phyloP scores from a whole-genome alignment of 2,113 vertebrate genomes.

The Gallinago paraguaiae region DNA sequence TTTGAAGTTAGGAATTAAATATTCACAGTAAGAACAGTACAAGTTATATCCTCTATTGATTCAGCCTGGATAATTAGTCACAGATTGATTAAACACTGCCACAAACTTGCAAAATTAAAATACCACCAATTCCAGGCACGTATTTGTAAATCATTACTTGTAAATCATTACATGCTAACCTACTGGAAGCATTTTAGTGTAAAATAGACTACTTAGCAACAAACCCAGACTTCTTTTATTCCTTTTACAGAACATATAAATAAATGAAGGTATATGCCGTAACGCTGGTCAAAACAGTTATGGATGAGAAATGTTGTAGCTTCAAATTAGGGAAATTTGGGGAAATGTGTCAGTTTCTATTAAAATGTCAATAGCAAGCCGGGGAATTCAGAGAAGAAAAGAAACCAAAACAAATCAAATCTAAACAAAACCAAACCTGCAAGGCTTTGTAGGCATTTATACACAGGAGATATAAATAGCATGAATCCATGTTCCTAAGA shows the following conservation, averaged over 20 bases:
- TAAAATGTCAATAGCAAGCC: not conserved
- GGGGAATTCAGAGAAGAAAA: not conserved
- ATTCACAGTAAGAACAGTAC: not conserved
- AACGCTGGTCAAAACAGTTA: not conserved
- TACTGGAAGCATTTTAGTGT: not conserved
- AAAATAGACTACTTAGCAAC: not conserved
- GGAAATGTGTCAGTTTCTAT: not conserved
- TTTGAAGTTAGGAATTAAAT: not conserved
- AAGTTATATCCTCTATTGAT: not conserved
- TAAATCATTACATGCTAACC: rapidly evolving
- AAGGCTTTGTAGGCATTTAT: not conserved
- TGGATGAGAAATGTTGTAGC: not conserved
- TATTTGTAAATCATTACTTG: not conserved
- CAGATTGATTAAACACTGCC: not conserved
- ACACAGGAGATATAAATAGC: not conserved
- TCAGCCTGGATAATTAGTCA: not conserved
- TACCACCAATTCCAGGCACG: not conserved
- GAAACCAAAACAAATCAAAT: not conserved
- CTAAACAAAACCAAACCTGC: not conserved
- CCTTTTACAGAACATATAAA: not conserved
- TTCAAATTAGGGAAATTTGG: not conserved
- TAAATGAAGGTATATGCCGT: not conserved
- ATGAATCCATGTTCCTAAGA: not conserved
- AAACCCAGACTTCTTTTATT: not conserved
- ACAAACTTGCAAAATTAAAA: not conserved